Conservation (phyloP, 2,113 vertebrate genomes). For the Rhea pennata region DNA sequence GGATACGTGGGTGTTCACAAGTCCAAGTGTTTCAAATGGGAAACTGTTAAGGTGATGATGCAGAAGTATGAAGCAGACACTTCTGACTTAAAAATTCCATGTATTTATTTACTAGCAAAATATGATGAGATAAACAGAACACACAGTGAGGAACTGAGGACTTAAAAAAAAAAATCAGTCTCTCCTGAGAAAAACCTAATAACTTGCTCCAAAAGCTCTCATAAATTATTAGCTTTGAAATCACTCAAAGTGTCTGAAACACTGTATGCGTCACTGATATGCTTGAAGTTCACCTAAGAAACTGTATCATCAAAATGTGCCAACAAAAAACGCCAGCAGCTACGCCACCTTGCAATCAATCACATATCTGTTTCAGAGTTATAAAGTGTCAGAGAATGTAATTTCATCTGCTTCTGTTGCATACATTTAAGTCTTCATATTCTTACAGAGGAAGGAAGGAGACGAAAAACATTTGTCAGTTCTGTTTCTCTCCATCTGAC, state of each 20-base stretch:
- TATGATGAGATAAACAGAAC: constrained; percentile 59
- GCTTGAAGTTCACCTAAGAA: constrained; percentile 79
- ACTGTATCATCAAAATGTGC: constrained; percentile 73
- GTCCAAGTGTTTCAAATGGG: not conserved
- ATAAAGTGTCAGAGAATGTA: constrained; percentile 77
- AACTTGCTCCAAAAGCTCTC: constrained; percentile 75
- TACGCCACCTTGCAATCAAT: constrained; percentile 75
- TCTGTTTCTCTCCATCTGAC: not conserved
- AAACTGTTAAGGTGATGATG: not conserved
- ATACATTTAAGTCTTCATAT: constrained; percentile 74
- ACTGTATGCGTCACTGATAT: constrained; percentile 66
- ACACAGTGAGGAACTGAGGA: constrained; percentile 21
- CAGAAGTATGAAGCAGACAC: not conserved
- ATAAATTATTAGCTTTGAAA: constrained; percentile 80
- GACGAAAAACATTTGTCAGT: constrained; percentile 57
- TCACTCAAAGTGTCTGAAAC: constrained; percentile 71
- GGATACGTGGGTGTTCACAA: not conserved
- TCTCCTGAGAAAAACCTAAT: constrained; percentile 72
- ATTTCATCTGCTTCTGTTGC: constrained; percentile 75
- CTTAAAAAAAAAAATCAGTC: constrained; percentile 66
- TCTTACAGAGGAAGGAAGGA: constrained; percentile 55
- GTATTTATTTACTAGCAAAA: constrained; percentile 66
- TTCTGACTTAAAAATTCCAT: constrained; percentile 12
- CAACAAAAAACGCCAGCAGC: constrained; percentile 75
- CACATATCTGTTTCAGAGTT: constrained; percentile 75